Base-by-base conservation (phyloP, 2,797 vertebrate genomes). In the Tolypeutes matacus region DNA sequence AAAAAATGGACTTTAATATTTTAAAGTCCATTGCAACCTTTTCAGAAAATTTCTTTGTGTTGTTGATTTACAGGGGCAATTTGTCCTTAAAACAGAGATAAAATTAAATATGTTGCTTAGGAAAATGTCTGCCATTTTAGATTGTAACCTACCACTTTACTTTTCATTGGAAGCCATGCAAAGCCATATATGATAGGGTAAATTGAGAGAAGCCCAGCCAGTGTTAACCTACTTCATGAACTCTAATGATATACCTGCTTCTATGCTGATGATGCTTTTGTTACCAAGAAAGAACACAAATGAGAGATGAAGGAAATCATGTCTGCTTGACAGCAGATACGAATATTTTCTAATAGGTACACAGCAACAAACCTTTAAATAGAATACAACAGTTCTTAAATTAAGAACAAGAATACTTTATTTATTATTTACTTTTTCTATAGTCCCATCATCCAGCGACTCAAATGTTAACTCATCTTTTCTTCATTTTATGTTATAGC, bases 11-110 rank as follows among this genome's bases (percentile, higher is more conserved):
- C 31, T 83, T 94, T 91, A 86, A 87, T 77, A 72, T 89, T 90
- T 82, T 91, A 51, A 89, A 93, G 29, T 20, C 83, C 77, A 93
- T 69, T 51, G 29, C 9, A 90, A 53, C 39, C 11, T 39, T 29
- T 77, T 87, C 82, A 80, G 73, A 94, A 80, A 83, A 93, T 94
- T 73, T 89, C 27, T 96, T 96, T 97, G 65, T 42, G 56, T 0
- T 0, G 34, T 0, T 1, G 49, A 95, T 18, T 93, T 67, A 53
- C 70, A 94, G 93, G 36, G 51, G 14, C 80, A 84, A 86, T 77
- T 84, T 67, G 25, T 36, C 78, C 58, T 42, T 95, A 56, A 27
- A 94, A 15, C 15, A 89, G 85, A 90, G 49, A 91, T 77, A 73
- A n/a, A 83, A 25, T 76, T 72, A 93, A 96, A 82, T 21, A 82